Conservation (phyloP, 2,113 vertebrate species). For the Crotalus horridus region DNA sequence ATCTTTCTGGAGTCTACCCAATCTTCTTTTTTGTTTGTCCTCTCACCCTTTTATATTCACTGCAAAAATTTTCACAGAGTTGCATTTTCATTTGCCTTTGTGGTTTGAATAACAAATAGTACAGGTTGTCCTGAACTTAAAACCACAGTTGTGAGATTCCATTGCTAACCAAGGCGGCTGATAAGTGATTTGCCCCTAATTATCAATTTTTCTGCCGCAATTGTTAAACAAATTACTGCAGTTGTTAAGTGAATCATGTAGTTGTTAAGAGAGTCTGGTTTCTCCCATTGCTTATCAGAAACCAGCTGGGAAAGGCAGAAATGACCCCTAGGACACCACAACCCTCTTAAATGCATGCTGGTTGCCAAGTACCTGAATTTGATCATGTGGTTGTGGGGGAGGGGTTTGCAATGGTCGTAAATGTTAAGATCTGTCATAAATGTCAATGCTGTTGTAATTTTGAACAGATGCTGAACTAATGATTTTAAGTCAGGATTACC, state of each 20-base stretch:
- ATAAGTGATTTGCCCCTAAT: not conserved
- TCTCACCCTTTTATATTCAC: not conserved
- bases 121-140: not conserved
- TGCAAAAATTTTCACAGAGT: not conserved
- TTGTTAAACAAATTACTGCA: not conserved
- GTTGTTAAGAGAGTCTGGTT: not conserved
- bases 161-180: not conserved
- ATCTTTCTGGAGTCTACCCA: slow-evolving; percentile 56
- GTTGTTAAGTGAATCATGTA: not conserved
- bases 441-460: not conserved
- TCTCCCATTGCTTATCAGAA: not conserved
- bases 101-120: not conserved
- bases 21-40: slow-evolving; percentile 30
- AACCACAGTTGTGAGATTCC: not conserved
- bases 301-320: not conserved
- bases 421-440: not conserved
- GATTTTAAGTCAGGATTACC: not conserved
- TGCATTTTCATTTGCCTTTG: not conserved
- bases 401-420: too few species aligned
- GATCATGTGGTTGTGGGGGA: too few species aligned
- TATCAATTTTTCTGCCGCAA: not conserved
- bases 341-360: not conserved
- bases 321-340: not conserved
- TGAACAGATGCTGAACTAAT: not conserved
- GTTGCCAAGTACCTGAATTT: not conserved